A percentile compares a stretch with the other conserved stretches of the same genome.
Conservation (phyloP, 2,113 vertebrate species). For the Lipophrys pholis region DNA sequence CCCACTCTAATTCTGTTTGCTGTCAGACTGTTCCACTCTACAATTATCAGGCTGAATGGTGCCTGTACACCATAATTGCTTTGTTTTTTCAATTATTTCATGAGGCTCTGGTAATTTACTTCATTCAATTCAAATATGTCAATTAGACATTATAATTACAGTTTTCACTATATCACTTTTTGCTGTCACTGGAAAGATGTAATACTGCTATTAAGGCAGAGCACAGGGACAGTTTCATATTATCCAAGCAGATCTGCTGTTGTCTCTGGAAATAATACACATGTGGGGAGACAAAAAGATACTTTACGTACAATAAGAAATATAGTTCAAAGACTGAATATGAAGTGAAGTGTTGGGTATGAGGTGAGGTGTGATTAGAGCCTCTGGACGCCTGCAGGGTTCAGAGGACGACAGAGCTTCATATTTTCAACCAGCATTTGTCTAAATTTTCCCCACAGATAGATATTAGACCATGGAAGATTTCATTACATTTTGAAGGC, state of each 20-base stretch:
- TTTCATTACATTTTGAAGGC: no score
- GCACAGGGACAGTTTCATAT: slow-evolving; percentile 58
- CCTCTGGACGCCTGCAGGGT: no score
- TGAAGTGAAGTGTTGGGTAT: no score
- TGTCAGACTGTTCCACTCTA: slow-evolving; percentile 75
- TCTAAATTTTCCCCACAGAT: no score
- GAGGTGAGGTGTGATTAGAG: no score
- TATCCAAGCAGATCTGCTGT: slow-evolving; percentile 57
- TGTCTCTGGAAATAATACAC: slow-evolving; percentile 29
- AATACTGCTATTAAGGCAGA: slow-evolving; percentile 77
- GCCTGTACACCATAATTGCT: slow-evolving; percentile 81
- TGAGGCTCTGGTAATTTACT: slow-evolving; percentile 84
- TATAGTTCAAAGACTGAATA: no score
- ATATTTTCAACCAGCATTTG: no score
- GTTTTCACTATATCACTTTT: slow-evolving; percentile 83
- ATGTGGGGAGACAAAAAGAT: not conserved
- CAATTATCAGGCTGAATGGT: slow-evolving; percentile 82
- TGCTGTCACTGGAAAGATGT: slow-evolving; percentile 74
- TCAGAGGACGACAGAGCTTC: no score
- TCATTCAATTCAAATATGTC: slow-evolving; percentile 84
- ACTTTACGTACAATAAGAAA: not conserved
- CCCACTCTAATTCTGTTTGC: slow-evolving; percentile 80
- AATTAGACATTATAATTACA: slow-evolving; percentile 86
- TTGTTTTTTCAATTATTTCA: slow-evolving; percentile 86
- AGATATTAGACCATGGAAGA: no score